phyloP scores from a whole-genome alignment of 2,797 vertebrate species.

The Pangasius sanitwongsei region DNA sequence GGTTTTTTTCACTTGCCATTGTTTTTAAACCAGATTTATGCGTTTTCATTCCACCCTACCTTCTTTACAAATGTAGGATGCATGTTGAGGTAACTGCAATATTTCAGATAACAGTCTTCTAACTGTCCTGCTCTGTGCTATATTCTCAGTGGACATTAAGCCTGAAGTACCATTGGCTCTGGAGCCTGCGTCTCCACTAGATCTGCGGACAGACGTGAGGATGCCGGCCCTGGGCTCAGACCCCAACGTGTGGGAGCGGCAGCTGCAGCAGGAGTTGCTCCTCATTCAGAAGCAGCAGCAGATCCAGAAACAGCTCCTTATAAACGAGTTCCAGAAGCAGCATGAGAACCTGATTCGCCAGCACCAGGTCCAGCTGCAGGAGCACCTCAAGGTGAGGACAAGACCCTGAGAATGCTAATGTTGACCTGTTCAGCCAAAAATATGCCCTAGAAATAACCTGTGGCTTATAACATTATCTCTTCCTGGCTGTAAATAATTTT shows the following conservation, averaged over 20 bases:
- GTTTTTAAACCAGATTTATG: conserved; percentile 5
- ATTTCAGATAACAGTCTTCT: not conserved
- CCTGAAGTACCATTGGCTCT: conserved; percentile 83
- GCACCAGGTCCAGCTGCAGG: conserved; percentile 98
- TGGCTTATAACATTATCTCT: not conserved
- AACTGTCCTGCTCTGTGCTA: not conserved
- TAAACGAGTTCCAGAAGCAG: conserved; percentile 98
- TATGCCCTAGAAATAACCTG: not conserved
- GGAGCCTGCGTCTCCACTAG: conserved; percentile 88
- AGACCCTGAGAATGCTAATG: not conserved
- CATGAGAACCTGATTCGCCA: conserved; percentile 97
- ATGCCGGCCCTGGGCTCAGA: conserved; percentile 88
- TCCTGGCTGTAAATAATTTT: not conserved
- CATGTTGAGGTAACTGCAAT: not conserved
- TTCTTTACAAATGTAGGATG: conserved; percentile 5
- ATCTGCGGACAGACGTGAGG: conserved; percentile 92
- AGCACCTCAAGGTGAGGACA: conserved; percentile 93
- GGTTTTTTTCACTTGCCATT: not conserved
- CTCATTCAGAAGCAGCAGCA: conserved; percentile 99
- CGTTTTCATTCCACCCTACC: not conserved
- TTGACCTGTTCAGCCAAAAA: not conserved
- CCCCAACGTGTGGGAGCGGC: conserved; percentile 83
- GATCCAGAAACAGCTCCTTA: conserved; percentile 97
- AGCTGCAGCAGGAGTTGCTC: conserved; percentile 94
- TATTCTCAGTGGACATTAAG: conserved; percentile 87